phyloP scores from a whole-genome alignment of 2,113 vertebrate species.

The Pomatorhinus ruficollis region DNA sequence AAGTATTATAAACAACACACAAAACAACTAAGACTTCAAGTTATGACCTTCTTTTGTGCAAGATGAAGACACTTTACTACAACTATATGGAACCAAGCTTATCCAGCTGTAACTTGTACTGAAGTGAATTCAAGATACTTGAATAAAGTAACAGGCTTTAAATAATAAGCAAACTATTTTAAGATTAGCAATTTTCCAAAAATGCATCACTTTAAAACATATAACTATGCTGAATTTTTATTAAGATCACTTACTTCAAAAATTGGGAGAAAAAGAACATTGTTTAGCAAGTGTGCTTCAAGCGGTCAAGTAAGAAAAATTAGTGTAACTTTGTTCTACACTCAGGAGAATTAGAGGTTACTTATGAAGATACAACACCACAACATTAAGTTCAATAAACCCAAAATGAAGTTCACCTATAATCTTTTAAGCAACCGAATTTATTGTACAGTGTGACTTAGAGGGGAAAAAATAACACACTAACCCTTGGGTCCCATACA shows the following conservation, averaged over 20 bases:
- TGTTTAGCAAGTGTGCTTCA: constrained; percentile 42
- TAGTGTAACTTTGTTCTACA: constrained; percentile 36
- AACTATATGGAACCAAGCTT: background rate
- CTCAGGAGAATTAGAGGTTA: constrained; percentile 40
- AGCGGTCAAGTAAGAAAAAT: constrained; percentile 4
- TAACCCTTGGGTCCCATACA: constrained; percentile 92
- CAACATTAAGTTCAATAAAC: constrained; percentile 31
- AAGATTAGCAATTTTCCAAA: background rate
- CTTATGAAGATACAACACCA: constrained; percentile 4
- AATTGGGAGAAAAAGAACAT: background rate
- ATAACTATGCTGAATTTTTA: constrained; percentile 21
- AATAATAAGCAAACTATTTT: background rate
- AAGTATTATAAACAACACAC: background rate
- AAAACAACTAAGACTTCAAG: background rate
- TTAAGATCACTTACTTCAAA: constrained; percentile 41
- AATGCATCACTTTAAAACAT: background rate
- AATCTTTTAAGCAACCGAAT: constrained; percentile 61
- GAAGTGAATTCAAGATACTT: background rate
- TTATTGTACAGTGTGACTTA: constrained; percentile 76
- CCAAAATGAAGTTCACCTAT: constrained; percentile 40
- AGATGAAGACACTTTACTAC: background rate
- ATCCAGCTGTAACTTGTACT: background rate
- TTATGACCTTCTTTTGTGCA: background rate
- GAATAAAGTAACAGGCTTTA: background rate
- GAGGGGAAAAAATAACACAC: constrained; percentile 81